Conservation (phyloP, 2,113 vertebrate species). For the Coptodon rendalli region DNA sequence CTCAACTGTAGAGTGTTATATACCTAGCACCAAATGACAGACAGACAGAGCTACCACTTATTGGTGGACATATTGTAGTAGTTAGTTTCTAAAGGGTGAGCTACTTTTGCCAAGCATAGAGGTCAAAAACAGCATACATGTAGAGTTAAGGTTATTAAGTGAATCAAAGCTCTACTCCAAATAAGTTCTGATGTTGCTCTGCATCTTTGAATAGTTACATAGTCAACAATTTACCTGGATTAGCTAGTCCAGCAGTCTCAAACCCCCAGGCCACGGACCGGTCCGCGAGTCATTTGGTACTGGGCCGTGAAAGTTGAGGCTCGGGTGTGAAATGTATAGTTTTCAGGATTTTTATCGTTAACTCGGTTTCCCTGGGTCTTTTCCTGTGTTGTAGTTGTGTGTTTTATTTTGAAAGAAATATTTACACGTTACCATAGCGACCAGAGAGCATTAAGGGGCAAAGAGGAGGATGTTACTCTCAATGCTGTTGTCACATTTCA, state of each 20-base stretch:
- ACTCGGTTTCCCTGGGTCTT: background rate
- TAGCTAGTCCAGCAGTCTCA: background rate
- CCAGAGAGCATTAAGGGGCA: background rate
- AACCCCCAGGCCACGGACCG: background rate
- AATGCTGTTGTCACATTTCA: background rate
- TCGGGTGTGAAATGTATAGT: background rate
- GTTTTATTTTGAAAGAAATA: background rate
- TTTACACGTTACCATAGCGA: accelerated
- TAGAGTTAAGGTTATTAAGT: background rate
- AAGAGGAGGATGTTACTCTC: background rate
- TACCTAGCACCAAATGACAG: background rate
- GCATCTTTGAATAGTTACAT: background rate
- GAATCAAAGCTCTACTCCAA: background rate
- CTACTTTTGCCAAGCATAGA: background rate
- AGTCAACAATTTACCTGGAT: background rate
- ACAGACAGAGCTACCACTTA: background rate
- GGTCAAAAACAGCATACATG: background rate
- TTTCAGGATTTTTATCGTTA: background rate
- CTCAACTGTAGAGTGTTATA: background rate
- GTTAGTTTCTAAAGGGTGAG: background rate
- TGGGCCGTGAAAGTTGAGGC: background rate
- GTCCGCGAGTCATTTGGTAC: background rate
- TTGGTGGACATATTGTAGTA: background rate
- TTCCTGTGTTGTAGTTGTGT: background rate
- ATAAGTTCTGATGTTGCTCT: background rate